Evolutionary conservation across 2,888 invertebrate species (phyloP).

Genomic region (Cryptosula pallasiana): DNA sequence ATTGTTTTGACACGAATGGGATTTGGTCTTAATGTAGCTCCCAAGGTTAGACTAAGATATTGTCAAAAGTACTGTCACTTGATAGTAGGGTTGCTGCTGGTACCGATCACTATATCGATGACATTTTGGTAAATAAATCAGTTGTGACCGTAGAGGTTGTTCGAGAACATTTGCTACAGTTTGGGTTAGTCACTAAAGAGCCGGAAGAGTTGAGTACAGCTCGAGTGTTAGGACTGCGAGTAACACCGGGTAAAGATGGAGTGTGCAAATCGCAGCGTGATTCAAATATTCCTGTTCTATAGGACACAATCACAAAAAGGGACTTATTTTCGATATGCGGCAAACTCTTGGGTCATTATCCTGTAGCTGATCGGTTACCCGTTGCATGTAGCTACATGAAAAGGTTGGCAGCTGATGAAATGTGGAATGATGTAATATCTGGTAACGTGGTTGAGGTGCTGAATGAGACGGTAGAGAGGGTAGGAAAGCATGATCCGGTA

Average conservation of each 20-base stretch:
- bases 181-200: not conserved
- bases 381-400: slow-evolving; percentile 1
- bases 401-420: not conserved
- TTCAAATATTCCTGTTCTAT: not conserved
- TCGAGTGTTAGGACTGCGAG: not conserved
- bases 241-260: not conserved
- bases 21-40: slow-evolving; percentile 1
- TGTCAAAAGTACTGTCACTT: not conserved
- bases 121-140: not conserved
- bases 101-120: not conserved
- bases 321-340: not conserved
- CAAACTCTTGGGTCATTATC: not conserved
- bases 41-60: not conserved
- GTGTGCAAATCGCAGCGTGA: not conserved
- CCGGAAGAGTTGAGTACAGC: not conserved
- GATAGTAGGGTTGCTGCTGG: not conserved
- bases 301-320: not conserved
- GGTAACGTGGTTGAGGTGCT: not conserved
- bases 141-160: not conserved
- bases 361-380: not conserved
- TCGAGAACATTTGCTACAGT: not conserved
- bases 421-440: not conserved
- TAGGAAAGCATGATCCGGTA: not conserved
- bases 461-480: not conserved
- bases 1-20: not conserved